Evolutionary conservation across 2,113 vertebrate genomes (phyloP), one percentile per base, ranked within the genome.

Genomic region (Malurus melanocephalus): DNA sequence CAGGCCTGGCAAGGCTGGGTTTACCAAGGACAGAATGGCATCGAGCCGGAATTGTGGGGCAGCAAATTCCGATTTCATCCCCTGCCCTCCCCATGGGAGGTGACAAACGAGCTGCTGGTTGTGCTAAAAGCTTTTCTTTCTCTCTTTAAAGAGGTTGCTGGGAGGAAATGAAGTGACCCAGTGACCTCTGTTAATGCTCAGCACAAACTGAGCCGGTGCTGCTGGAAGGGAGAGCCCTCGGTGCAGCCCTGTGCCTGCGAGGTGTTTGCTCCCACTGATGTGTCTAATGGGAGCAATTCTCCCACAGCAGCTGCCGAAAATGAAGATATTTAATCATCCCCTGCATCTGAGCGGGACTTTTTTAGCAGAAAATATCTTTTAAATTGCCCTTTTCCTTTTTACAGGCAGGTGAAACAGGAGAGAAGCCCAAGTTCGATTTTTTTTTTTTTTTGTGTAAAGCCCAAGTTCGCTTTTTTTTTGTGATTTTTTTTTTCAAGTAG

Each of bases 81-180:
- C 75, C 69, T 75, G 48, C 80, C 65, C 53, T 94, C 69, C 88
- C 73, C 53, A 45, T 66, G 88, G 82, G 85, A 92, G 93, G 74
- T 91, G 85, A 85, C 82, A 87, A 57, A 80, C 42, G 79, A 85
- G 92, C 69, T 89, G 8, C 46, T 83, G 85, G 93, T 88, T 87
- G 86, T 55, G 80, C 93, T 95, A 80, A 95, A 91, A 95, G 91
- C 86, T 90, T 90, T 89, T 40, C 75, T 69, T 73, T 40, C 83
- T 80, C 60, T 53, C 80, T 89, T 81, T 64, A 48, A 73, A 93
- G 93, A 93, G 80, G 90, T 94, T 80, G 77, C 93, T 93, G 88
- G 92, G 87, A 94, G 95, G 95, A 96, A 94, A 90, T 85, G 90
- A 73, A 93, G 88, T 77, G 93, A 92, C 95, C 94, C 86, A 64